These are phyloP conservation scores for Montipora efflorescens DNA, from an alignment of 64 coral and sea anemone genomes.

Conservation along the genomic window DNA sequence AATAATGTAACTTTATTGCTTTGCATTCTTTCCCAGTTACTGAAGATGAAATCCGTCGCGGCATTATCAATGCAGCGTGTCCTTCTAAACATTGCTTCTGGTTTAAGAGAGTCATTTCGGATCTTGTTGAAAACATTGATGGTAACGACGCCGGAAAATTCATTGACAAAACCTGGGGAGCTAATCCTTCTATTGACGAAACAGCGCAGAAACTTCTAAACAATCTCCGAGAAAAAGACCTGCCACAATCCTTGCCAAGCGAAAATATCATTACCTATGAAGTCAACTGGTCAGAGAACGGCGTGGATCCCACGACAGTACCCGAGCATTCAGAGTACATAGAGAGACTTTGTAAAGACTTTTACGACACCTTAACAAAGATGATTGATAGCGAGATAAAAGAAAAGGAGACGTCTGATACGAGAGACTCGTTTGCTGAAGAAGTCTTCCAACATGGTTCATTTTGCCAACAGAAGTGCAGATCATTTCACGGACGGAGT, in stretches of 20 bases:
- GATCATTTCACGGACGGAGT: conserved; percentile 83
- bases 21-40: conserved; percentile 63
- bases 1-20: not conserved
- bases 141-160: conserved; percentile 78
- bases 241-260: conserved; percentile 39
- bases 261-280: conserved; percentile 80
- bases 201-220: conserved; percentile 77
- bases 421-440: conserved; percentile 68
- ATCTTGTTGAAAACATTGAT: conserved; percentile 53
- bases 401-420: conserved; percentile 54
- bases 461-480: conserved; percentile 94
- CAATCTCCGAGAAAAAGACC: conserved; percentile 68
- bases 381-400: conserved; percentile 77
- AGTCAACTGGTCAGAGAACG: conserved; percentile 77
- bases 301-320: conserved; percentile 63
- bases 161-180: conserved; percentile 77
- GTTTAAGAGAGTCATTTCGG: conserved; percentile 88
- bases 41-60: conserved; percentile 94
- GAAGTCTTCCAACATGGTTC: conserved; percentile 91
- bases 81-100: conserved; percentile 90
- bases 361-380: conserved; percentile 68
- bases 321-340: conserved; percentile 85
- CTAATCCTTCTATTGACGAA: conserved; percentile 61
- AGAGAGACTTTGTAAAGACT: conserved; percentile 75
- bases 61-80: conserved; percentile 65